Percentiles rank a stretch among this genome's conserved stretches.
Conservation (phyloP, 1,140 invertebrate species). For the Drosophila eugracilis region DNA sequence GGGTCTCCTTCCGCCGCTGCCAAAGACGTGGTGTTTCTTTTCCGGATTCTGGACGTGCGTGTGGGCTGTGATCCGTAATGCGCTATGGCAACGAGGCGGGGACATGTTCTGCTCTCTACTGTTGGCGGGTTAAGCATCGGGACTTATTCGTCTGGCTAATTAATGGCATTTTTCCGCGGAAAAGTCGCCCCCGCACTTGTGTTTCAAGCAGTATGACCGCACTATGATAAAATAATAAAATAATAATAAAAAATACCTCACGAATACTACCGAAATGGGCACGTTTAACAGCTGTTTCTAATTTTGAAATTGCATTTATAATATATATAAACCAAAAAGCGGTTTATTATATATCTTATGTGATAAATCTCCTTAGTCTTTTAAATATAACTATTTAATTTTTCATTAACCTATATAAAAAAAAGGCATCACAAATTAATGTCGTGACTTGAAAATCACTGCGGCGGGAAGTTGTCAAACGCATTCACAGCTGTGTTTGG, state of each 20-base stretch:
- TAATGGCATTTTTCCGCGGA: conserved; percentile 41
- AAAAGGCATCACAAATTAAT: too few relatives aligned
- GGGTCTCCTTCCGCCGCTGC: neutral
- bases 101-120: conserved; percentile 55
- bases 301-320: too few relatives aligned
- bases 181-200: conserved; percentile 25
- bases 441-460: neutral
- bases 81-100: conserved; percentile 28
- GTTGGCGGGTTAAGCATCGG: conserved; percentile 25
- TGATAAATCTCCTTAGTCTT: neutral
- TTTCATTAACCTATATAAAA: too few relatives aligned
- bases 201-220: conserved; percentile 17
- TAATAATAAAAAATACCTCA: too few relatives aligned
- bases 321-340: too few relatives aligned
- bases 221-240: neutral
- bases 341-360: neutral
- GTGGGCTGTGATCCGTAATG: conserved; percentile 18
- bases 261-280: too few relatives aligned
- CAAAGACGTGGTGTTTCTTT: conserved; percentile 8
- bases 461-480: too few relatives aligned
- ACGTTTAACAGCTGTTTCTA: neutral
- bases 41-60: conserved; percentile 19
- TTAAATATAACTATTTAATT: neutral
- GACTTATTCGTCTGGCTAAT: conserved; percentile 34
- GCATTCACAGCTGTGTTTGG: neutral